Base-by-base conservation (phyloP, 2,797 vertebrate species). In the Tokudaia muenninki region DNA sequence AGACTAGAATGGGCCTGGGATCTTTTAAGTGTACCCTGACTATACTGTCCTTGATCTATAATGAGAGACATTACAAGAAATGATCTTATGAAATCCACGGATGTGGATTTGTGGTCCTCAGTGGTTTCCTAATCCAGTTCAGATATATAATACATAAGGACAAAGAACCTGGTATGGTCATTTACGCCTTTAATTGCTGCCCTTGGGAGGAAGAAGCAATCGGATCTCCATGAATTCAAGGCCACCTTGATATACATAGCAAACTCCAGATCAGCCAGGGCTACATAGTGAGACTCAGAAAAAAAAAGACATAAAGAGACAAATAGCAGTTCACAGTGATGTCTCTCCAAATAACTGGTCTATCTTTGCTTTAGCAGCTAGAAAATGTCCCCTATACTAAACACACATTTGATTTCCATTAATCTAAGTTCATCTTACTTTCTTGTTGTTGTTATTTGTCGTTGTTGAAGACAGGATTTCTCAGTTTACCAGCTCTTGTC, bases 381-480 rank as follows among this genome's bases (percentile, higher is more conserved):
- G 67, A 93, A 90, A 90, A 82, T 12, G 55, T 31, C 93, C 79
- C 72, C 86, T 90, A 80, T 37, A 84, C 59, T 55, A 91, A 75
- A 63, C 29, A 79, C 29, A 80, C 57, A 11, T 10, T 29, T 37
- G 50, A 13, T 84, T 87, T 52, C 94, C 31, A 87, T 50, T 77
- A 91, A 77, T 55, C 37, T 86, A 55, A 88, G 17, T 70, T 10
- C 34, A 57, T 75, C 41, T 75, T 75, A 75, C 74, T 75, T 75
- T 75, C 74, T 75, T 11, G 0, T 29, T 44, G 6, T 67, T 74
- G 41, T 44, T 75, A 37, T 41, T 41, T 72, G 67, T 41, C 37
- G 41, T 77, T 77, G 41, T 77, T 77, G 41, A 65, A 84, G 41
- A 34, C 7, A 84, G 37, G 80, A 13, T 83, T 44, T 82, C 57